Conservation (phyloP, 2,888 invertebrate genomes). For the Agrypnus murinus region DNA sequence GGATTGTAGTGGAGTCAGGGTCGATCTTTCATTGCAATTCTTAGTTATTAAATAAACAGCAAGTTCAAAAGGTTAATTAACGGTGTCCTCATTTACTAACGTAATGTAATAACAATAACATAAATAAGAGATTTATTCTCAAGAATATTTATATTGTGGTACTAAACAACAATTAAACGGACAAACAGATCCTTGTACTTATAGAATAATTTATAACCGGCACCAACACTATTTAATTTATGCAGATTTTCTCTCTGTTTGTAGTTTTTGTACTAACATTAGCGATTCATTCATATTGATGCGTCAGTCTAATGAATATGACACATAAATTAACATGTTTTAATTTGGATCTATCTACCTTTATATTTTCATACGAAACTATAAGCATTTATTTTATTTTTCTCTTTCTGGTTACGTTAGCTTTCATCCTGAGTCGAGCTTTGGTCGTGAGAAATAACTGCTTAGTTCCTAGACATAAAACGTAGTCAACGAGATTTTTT, state of each 20-base stretch:
- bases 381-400: too few species aligned
- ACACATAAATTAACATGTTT: too few species aligned
- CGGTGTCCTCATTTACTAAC: conserved; percentile 58
- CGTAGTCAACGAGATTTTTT: too few species aligned
- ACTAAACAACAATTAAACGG: conserved; percentile 52
- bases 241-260: background rate
- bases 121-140: conserved; percentile 55
- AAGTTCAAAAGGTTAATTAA: conserved; percentile 63
- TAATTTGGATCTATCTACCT: too few species aligned
- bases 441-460: too few species aligned
- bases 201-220: conserved; percentile 32
- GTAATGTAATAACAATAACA: conserved; percentile 56
- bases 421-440: too few species aligned
- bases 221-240: conserved; percentile 9
- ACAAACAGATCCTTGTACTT: conserved; percentile 31
- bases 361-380: too few species aligned
- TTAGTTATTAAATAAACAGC: conserved; percentile 58
- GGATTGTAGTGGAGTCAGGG: conserved; percentile 56
- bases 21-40: conserved; percentile 48
- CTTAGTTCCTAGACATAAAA: too few species aligned
- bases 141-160: conserved; percentile 51
- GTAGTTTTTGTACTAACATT: too few species aligned
- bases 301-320: too few species aligned
- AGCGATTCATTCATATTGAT: too few species aligned
- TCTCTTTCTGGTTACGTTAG: too few species aligned